Conservation (phyloP, 2,888 invertebrate genomes). For the Agrochola circellaris region DNA sequence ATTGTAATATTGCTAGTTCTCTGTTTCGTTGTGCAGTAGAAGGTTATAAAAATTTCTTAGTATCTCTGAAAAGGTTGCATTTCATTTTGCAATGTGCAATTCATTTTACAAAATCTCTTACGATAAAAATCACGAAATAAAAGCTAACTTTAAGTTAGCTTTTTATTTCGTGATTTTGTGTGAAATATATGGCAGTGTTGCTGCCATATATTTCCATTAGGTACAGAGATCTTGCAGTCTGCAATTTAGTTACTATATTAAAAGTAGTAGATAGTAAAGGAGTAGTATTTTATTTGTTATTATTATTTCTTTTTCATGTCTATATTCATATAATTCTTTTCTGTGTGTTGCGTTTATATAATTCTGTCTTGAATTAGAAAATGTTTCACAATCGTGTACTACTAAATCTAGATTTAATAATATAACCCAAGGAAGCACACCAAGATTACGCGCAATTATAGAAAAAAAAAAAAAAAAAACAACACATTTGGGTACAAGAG, state of each 20-base stretch:
- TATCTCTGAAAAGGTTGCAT: not conserved
- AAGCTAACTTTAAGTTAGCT: not conserved
- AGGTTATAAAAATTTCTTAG: not conserved
- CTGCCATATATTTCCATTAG: not conserved
- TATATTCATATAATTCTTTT: too few species aligned
- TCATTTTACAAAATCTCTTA: not conserved
- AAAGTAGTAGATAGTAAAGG: too few species aligned
- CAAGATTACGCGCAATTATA: not conserved
- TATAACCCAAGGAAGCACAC: not conserved
- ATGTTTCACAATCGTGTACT: not conserved
- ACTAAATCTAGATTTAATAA: not conserved
- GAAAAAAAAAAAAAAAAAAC: not conserved
- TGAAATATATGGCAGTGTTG: too few species aligned
- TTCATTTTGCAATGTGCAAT: slow-evolving; percentile 1
- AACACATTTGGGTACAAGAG: not conserved
- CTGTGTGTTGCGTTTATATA: too few species aligned
- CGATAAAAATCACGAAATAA: too few species aligned
- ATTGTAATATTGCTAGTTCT: slow-evolving; percentile 5
- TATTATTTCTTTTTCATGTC: not conserved
- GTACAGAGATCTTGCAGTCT: not conserved
- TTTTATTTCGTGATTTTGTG: slow-evolving; percentile 24
- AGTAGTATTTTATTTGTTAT: not conserved
- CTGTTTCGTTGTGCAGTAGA: not conserved
- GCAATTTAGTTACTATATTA: not conserved
- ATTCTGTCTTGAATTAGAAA: not conserved